Conservation (phyloP, 2,888 invertebrate genomes). For the Meiosimyza platycephala region DNA sequence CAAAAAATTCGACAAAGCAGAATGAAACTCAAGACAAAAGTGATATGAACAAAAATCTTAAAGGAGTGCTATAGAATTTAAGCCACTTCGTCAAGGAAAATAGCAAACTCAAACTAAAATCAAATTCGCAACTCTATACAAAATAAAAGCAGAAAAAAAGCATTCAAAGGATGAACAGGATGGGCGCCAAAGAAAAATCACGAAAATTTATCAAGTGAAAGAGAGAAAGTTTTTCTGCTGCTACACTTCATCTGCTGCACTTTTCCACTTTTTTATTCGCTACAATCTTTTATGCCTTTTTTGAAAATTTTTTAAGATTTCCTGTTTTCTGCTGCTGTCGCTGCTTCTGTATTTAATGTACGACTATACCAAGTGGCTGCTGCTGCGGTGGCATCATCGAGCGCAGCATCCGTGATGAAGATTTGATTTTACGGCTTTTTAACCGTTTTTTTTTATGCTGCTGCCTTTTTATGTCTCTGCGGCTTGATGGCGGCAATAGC, state of each 20-base stretch:
- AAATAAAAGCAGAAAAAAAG: conserved; percentile 21
- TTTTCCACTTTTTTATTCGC: background rate
- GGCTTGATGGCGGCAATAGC: background rate
- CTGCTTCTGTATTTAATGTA: background rate
- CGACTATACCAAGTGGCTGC: background rate
- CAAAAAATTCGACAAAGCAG: too few relatives aligned
- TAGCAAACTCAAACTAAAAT: conserved; percentile 26
- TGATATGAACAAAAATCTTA: background rate
- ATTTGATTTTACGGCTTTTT: conserved; percentile 26
- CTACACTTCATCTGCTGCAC: background rate
- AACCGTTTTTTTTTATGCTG: conserved; percentile 11
- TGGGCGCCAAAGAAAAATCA: conserved; percentile 2
- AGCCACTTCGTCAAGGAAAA: conserved; percentile 25
- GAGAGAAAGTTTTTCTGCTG: background rate
- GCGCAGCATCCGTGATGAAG: conserved; percentile 18
- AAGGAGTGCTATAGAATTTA: conserved; percentile 6
- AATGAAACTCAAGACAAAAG: too few relatives aligned
- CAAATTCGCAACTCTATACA: conserved; percentile 32
- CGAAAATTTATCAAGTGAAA: conserved; percentile 14
- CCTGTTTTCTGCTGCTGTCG: background rate
- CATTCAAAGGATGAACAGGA: background rate
- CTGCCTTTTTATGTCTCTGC: background rate
- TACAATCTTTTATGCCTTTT: background rate
- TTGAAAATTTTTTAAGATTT: background rate
- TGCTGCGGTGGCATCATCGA: background rate